Percentiles rank a stretch among this genome's conserved stretches.
Evolutionary conservation across 2,888 invertebrate genomes (phyloP).

Genomic region (Cryptocephalus primarius): DNA sequence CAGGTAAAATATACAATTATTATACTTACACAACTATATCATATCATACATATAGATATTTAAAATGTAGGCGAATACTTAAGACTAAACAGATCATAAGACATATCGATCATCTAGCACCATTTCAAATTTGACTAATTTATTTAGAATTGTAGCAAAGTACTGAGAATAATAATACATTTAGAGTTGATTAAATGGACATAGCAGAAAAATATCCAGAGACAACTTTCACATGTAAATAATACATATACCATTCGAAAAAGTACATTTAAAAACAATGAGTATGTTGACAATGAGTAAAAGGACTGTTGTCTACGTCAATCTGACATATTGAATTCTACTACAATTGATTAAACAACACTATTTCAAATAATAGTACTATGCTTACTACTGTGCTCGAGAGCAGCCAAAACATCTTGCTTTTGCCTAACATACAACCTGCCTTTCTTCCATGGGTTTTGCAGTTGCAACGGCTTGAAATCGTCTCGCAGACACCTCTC

Average conservation of each 20-base stretch:
- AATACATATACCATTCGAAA: no score
- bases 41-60: no score
- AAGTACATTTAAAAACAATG: no score
- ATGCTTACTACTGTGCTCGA: conserved; percentile 79
- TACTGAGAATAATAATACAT: no score
- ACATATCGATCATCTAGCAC: conserved; percentile 13
- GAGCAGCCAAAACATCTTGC: conserved; percentile 77
- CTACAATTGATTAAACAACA: no score
- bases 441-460: conserved; percentile 94
- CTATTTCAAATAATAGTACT: conserved; percentile 49
- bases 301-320: no score
- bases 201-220: conserved; percentile 3
- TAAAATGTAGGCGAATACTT: no score
- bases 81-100: conserved; percentile 6
- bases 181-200: no score
- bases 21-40: no score
- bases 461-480: conserved; percentile 84
- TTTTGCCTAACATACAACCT: conserved; percentile 85
- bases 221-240: neutral
- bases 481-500: conserved; percentile 91
- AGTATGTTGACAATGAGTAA: no score
- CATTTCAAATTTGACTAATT: conserved; percentile 14
- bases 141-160: conserved; percentile 1
- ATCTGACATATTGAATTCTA: no score
- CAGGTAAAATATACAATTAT: no score